Conservation (phyloP, 2,113 vertebrate species). For the Archocentrus centrarchus region DNA sequence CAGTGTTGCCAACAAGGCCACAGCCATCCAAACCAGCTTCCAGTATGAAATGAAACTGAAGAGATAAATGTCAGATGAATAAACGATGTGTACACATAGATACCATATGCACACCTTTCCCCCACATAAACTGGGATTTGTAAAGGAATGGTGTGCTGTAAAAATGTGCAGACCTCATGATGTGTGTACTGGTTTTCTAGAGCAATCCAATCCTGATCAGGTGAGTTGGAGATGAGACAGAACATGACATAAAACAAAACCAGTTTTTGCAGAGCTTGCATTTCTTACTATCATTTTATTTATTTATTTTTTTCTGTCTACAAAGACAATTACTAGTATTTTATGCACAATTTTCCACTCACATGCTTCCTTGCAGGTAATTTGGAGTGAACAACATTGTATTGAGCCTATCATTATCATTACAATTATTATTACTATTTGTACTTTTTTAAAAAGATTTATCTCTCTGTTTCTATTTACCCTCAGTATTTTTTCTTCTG, state of each 20-base stretch:
- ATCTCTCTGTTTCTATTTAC: not conserved
- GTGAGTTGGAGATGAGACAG: not conserved
- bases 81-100: not conserved
- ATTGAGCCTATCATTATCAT: not conserved
- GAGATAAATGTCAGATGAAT: not conserved
- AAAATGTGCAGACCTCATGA: not conserved
- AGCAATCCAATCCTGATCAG: not conserved
- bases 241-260: too few relatives aligned
- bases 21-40: not conserved
- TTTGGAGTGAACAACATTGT: not conserved
- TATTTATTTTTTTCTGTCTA: not conserved
- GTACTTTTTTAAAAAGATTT: not conserved
- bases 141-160: not conserved
- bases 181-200: not conserved
- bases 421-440: not conserved
- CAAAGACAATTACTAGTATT: not conserved
- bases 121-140: not conserved
- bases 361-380: not conserved
- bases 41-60: constrained; percentile 3
- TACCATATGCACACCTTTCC: not conserved
- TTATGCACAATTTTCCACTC: not conserved
- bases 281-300: not conserved
- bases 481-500: too few relatives aligned
- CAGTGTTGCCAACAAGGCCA: not conserved
- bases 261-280: not conserved